Percentiles rank a stretch among this genome's conserved stretches.
Evolutionary conservation across 2,113 vertebrate species (phyloP).

Genomic region (Sebastes fasciatus): DNA sequence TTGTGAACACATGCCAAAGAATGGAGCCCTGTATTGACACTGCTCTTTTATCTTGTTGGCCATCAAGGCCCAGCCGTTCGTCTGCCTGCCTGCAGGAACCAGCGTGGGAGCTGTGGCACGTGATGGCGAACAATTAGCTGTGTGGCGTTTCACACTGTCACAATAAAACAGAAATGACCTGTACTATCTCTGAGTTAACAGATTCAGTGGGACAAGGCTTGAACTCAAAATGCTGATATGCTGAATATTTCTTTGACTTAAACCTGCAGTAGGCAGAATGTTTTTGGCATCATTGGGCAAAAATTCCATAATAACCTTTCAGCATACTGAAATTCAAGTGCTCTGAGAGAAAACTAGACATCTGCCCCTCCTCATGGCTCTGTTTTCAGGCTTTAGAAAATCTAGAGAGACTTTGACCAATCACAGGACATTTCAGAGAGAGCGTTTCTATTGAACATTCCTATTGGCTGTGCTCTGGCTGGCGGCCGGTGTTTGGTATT

Average conservation of each 20-base stretch:
- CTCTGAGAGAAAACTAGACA: no score
- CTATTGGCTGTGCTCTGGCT: no score
- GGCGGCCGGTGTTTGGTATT: no score
- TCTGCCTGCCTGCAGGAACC: slow-evolving; percentile 46
- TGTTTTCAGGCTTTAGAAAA: no score
- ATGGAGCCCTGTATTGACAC: slow-evolving; percentile 32
- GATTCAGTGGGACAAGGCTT: slow-evolving; percentile 1
- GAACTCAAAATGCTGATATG: not conserved
- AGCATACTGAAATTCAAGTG: no score
- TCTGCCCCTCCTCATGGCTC: no score
- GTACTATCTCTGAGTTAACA: slow-evolving; percentile 24
- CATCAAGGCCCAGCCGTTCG: slow-evolving; percentile 47
- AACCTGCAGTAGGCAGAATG: no score
- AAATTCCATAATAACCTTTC: no score
- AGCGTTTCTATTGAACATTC: no score
- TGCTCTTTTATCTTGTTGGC: slow-evolving; percentile 65
- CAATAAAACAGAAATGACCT: slow-evolving; percentile 45
- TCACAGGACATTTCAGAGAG: no score
- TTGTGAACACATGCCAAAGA: slow-evolving; percentile 54
- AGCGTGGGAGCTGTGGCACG: slow-evolving; percentile 32
- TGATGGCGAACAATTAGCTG: slow-evolving; percentile 51
- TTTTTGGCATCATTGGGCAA: no score
- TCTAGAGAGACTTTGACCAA: no score
- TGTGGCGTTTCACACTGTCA: slow-evolving; percentile 56
- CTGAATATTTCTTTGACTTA: not conserved